Evolutionary conservation across 2,797 vertebrate genomes (phyloP).

Genomic region (Sebastes oblongus): DNA sequence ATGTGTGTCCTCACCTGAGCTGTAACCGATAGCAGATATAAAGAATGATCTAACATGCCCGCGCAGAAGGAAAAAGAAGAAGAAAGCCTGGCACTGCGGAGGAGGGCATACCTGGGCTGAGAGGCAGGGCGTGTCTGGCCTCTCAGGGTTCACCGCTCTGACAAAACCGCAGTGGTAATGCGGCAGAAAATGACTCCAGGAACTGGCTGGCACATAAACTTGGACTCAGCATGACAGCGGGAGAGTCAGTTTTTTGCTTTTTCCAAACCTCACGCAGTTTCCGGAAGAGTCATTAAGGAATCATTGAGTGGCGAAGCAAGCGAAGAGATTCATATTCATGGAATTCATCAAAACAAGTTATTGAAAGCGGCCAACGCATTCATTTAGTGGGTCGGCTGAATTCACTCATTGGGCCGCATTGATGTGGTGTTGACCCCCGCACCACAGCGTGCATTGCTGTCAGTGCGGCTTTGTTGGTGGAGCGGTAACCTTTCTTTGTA

Average conservation of each 20-base stretch:
- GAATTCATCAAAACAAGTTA: slow-evolving; percentile 66
- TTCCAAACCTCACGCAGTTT: slow-evolving; percentile 26
- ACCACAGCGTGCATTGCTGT: slow-evolving; percentile 54
- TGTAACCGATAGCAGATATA: slow-evolving; percentile 60
- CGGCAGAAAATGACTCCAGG: slow-evolving; percentile 49
- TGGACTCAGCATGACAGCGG: slow-evolving; percentile 18
- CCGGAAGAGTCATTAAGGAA: slow-evolving; percentile 58
- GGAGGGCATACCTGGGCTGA: slow-evolving; percentile 51
- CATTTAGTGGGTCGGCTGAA: slow-evolving; percentile 48
- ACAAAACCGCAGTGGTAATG: slow-evolving; percentile 55
- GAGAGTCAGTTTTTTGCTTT: background rate
- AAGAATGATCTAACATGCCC: slow-evolving; percentile 55
- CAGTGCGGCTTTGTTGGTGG: slow-evolving; percentile 68
- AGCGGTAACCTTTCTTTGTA: slow-evolving; percentile 75
- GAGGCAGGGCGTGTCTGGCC: slow-evolving; percentile 55
- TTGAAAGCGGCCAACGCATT: slow-evolving; percentile 51
- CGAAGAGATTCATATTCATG: slow-evolving; percentile 57
- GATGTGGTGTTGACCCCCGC: slow-evolving; percentile 69
- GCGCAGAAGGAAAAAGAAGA: slow-evolving; percentile 16
- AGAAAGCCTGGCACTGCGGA: slow-evolving; percentile 29
- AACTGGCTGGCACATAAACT: slow-evolving; percentile 25
- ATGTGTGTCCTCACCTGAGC: slow-evolving; percentile 70
- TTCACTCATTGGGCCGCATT: slow-evolving; percentile 44
- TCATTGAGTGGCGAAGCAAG: slow-evolving; percentile 32
- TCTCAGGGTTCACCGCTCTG: slow-evolving; percentile 44